Base-by-base conservation (phyloP, 2,113 vertebrate genomes). In the Corythaeola cristata region DNA sequence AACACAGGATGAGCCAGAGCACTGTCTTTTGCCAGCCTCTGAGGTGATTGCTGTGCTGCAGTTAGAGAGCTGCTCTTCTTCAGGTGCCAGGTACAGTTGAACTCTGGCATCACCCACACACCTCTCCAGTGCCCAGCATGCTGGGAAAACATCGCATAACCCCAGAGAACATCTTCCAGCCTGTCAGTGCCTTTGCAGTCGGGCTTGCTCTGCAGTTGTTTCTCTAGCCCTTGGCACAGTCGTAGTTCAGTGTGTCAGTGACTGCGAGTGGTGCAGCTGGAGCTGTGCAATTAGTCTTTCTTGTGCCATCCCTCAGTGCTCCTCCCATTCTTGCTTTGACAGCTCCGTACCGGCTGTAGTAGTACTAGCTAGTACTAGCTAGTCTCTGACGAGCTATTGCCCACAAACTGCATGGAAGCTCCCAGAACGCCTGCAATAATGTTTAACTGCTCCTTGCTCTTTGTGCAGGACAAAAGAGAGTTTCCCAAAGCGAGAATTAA, bases 241-340 rank as follows among this genome's bases (percentile, higher is more conserved):
- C 89, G 80, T 85, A 89, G 95, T 94, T 97, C 89, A 95, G 91
- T 96, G 91, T 95, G 95, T 96, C 96, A 96, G 87, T 22, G 76
- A 23, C 68, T 89, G 67, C 0, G 33, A 90, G 78, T 28, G 47
- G 15, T 95, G 88, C 89, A 79, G 94, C 87, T 88, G 87, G 84
- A 95, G 87, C 93, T 53, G 80, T 68, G 69, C 93, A 96, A 79
- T 95, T 94, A 94, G 89, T 63, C 60, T 92, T 73, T 32, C 83
- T 74, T 89, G 47, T 92, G 84, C 96, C 44, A 19, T 53, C 69
- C 52, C 89, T 84, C 44, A 22, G 56, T 49, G 89, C 93, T 96
- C 94, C 87, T 97, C 95, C 96, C 89, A 52, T 89, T 72, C 89
- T 56, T 92, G 89, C 88, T 88, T 33, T 94, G 89, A 85, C 96